Evolutionary conservation across 1,140 invertebrate species (phyloP), one percentile per base, ranked within the genome.

Genomic region (Trachelipus rathkii): DNA sequence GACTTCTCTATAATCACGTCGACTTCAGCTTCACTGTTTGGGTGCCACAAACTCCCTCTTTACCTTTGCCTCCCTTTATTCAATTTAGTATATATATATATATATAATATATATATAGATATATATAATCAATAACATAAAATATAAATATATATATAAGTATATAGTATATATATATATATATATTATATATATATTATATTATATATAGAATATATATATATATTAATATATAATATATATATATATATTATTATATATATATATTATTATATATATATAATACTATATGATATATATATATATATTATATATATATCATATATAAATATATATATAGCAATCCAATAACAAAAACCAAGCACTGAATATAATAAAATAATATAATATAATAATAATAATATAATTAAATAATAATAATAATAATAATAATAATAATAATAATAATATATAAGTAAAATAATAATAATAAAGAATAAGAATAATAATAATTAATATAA

Each of bases 1-100:
- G 50, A 60, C 50, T 60, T 60, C 50, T 15, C 8, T 60, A 60
- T 60, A 60, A 60, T 60, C 50, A 60, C 50, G 50, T 60, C 50
- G 50, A 60, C 50, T 60, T 19, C 11, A 13, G 50, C 50, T 19
- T 60, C 50, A 3, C 50, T 60, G 50, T 60, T 60, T 60, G 50
- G 50, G 50, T 60, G 50, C 50, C 50, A 60, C 50, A 60, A 60
- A 60, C 50, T 60, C 50, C 50, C 50, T 19, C 50, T 33, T 33
- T 33, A 33, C 33, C 50, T 1, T 60, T 60, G 19, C 11, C 19
- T 60, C 19, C 50, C 19, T 8, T 60, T 60, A 60, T 50, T 60
- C 50, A 60, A 60, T 60, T 3, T 60, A 15, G 2, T 2, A 19
- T 19, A 15, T 60, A 60, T 60, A 13, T 19, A 15, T 60, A 15